Evolutionary conservation across 1,140 invertebrate genomes (phyloP), one percentile per base, ranked within the genome.

Genomic region (Ruditapes philippinarum): DNA sequence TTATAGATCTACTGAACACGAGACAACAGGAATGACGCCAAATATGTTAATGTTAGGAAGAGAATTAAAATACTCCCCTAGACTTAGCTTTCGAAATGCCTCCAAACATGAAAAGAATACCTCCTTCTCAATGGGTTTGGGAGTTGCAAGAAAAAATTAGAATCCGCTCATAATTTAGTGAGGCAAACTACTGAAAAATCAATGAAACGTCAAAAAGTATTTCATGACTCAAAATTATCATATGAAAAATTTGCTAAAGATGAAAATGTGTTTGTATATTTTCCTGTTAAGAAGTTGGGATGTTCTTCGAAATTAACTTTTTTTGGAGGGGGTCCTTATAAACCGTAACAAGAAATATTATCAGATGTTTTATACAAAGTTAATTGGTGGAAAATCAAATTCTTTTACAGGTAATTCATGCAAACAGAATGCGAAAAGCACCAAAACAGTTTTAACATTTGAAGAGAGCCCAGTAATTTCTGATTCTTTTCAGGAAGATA

Each of bases 1-100:
- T n/a, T 93, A 93, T 28, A 33, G 92, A 38, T 68, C 62, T 82
- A 85, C 88, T 17, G 68, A 92, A 31, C 89, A 93, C 57, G 88
- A 92, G 68, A 85, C 81, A n/a, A 92, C 87, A 0, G 74, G 89
- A 3, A 82, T 90, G 17, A 92, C 83, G 0, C 92, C 92, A 70
- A 88, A 88, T 31, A 51, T 65, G 60, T 33, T 93, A 38, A 82
- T 92, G 54, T 83, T 93, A 19, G 92, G 84, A 33, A 38, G 85
- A 28, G 90, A 93, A 70, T 38, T 93, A n/a, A 31, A n/a, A 74
- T 25, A 85, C 88, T 0, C 91, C 90, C 7, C 19, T 89, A 17
- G 74, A 91, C 25, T 22, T 90, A n/a, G 40, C 89, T n/a, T 57
- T 45, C 28, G 68, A 40, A 68, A 51, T 83, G 9, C 90, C 88